These are phyloP conservation scores for Oryctolagus cuniculus DNA, from an alignment of 2,113 vertebrate species.

Conservation along the genomic window DNA sequence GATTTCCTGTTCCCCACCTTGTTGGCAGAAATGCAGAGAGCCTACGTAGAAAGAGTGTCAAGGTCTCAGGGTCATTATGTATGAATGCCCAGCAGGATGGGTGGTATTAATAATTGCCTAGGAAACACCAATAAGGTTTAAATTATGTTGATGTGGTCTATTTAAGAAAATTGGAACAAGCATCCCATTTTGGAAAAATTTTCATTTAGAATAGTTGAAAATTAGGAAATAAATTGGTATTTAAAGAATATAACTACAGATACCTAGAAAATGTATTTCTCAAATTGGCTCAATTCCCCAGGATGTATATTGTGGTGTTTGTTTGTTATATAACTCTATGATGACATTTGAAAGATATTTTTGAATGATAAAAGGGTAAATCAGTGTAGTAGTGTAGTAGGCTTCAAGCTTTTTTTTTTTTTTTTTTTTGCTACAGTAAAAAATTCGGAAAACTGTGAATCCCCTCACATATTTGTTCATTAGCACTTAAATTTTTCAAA, in stretches of 20 bases:
- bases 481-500: conserved; percentile 9
- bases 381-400: not conserved
- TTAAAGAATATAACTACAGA: not conserved
- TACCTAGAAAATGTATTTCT: conserved; percentile 24
- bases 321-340: conserved; percentile 12
- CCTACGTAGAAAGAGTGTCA: not conserved
- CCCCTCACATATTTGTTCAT: not conserved
- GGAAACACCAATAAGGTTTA: conserved; percentile 9
- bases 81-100: not conserved
- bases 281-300: conserved; percentile 17
- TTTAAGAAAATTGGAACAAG: conserved; percentile 15
- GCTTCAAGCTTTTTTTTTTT: not conserved
- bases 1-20: not conserved
- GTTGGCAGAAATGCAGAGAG: not conserved
- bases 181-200: conserved; percentile 27
- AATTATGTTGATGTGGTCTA: not conserved
- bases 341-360: conserved; percentile 22
- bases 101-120: not conserved
- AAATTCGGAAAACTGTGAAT: conserved; percentile 24
- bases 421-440: not conserved
- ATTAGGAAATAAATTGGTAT: conserved; percentile 3
- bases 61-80: not conserved
- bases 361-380: not conserved
- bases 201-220: conserved; percentile 48
- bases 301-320: not conserved